Base-by-base conservation (phyloP, 2,888 invertebrate genomes). In the Dusona sp. region DNA sequence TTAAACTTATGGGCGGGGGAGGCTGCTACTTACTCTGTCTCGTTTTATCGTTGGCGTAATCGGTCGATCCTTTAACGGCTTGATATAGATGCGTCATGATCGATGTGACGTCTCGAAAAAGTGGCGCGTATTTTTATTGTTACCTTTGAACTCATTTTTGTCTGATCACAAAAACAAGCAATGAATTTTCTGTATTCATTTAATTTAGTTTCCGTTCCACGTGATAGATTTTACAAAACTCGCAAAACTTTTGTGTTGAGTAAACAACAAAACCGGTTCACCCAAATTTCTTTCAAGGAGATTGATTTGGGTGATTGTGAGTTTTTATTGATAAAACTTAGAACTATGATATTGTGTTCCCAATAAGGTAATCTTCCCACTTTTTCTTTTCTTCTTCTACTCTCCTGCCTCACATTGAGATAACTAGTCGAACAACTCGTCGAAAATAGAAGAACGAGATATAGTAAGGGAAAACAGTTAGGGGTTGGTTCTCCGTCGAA, bases 81-180 rank as follows among this genome's bases (percentile, higher is more conserved):
- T 82, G 88, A 89, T 88, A 90, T 90, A 90, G 91, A 93, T 92
- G 90, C 89, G 88, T 89, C 88, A 89, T 93, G 92, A 93, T 93
- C 93, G 92, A 45, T 29, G 89, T 90, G 89, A 91, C 89, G 72
- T 38, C 65, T 65, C 64, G 4, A 51, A 51, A 13, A 51, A 48
- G 73, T 75, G 65, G 16, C 51, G 11, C 29, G 19, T n/a, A 25
- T 22, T 29, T 16, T 38, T 22, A 22, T 22, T 16, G 3, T 38
- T 16, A 22, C n/a, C 16, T 72, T n/a, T n/a, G 9, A 67, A 67
- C n/a, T 57, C 19, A 11, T n/a, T 8, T 64, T 64, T 57, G 25
- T 22, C 25, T 57, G 29, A 6, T 61, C 13, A 16, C 29, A 29
- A 29, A 8, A 61, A 29, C 8, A 61, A 1, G 22, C 57, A 6